Percentiles rank a stretch among this genome's conserved stretches.
Evolutionary conservation across 2,797 vertebrate genomes (phyloP).

Genomic region (Gymnodraco acuticeps): DNA sequence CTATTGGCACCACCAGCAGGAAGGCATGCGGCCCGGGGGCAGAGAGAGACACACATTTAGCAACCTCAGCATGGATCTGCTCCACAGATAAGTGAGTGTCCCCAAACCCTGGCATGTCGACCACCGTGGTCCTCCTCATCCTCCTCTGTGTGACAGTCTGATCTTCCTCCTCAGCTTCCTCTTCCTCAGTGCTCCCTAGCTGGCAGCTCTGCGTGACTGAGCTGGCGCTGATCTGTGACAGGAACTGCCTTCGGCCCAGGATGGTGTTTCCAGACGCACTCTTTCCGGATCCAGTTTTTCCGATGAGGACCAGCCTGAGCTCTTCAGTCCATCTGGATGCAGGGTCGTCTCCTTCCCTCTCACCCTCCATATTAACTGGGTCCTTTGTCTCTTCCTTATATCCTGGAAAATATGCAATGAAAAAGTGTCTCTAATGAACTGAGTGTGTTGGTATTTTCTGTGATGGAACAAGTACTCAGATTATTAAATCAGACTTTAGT

Average conservation of each 20-base stretch:
- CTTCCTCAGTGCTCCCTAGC: constrained; percentile 54
- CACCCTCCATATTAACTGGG: constrained; percentile 30
- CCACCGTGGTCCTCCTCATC: constrained; percentile 70
- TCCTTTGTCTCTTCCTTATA: constrained; percentile 13
- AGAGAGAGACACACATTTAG: constrained; percentile 81
- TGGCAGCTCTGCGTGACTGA: constrained; percentile 82
- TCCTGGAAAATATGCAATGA: constrained; percentile 29
- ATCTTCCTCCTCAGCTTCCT: constrained; percentile 38
- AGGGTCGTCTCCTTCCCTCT: constrained; percentile 18
- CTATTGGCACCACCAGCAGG: constrained; percentile 85
- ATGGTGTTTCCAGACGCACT: constrained; percentile 87
- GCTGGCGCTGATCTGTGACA: constrained; percentile 76
- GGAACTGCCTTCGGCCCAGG: constrained; percentile 77
- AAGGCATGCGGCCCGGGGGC: constrained; percentile 87
- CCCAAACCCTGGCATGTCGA: constrained; percentile 86
- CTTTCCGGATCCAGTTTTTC: constrained; percentile 85
- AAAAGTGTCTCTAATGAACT: not conserved
- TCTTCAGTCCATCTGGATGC: constrained; percentile 61
- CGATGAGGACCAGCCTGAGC: constrained; percentile 83
- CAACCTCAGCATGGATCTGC: constrained; percentile 77
- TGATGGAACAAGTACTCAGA: not conserved
- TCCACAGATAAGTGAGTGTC: constrained; percentile 77
- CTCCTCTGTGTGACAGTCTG: constrained; percentile 4
- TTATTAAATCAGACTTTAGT: too few relatives aligned
- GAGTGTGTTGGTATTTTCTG: not conserved